phyloP scores from a whole-genome alignment of 2,888 invertebrate genomes.

The Mythimna albipuncta region DNA sequence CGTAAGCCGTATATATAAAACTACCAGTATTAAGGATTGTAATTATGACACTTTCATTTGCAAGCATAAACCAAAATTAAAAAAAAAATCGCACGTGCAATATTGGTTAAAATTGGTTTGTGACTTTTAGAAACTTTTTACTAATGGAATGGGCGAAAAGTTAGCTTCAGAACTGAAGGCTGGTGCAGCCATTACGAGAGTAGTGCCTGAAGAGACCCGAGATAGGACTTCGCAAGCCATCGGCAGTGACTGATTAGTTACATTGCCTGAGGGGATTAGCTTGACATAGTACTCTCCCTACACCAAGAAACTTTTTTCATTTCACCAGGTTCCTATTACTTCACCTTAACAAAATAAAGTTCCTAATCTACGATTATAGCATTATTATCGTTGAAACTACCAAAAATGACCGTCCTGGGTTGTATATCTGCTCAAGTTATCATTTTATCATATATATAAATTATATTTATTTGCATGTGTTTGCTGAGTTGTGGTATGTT shows the following conservation, averaged over 20 bases:
- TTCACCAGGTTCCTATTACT: background rate
- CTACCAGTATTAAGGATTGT: no score
- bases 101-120: background rate
- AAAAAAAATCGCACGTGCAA: no score
- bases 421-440: no score
- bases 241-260: conserved; percentile 2
- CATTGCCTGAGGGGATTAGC: conserved; percentile 4
- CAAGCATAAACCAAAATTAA: no score
- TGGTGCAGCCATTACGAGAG: background rate
- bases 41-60: no score
- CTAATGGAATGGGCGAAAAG: conserved; percentile 4
- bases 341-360: no score
- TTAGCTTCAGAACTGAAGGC: background rate
- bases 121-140: background rate
- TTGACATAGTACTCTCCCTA: background rate
- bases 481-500: no score
- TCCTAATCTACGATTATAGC: background rate
- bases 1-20: no score
- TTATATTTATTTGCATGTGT: no score
- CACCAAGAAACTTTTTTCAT: background rate
- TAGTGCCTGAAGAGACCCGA: conserved; percentile 3
- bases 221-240: background rate
- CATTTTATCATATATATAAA: no score
- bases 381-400: background rate
- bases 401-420: no score